phyloP scores from a whole-genome alignment of 2,888 invertebrate species.

The Callinectes sapidus region DNA sequence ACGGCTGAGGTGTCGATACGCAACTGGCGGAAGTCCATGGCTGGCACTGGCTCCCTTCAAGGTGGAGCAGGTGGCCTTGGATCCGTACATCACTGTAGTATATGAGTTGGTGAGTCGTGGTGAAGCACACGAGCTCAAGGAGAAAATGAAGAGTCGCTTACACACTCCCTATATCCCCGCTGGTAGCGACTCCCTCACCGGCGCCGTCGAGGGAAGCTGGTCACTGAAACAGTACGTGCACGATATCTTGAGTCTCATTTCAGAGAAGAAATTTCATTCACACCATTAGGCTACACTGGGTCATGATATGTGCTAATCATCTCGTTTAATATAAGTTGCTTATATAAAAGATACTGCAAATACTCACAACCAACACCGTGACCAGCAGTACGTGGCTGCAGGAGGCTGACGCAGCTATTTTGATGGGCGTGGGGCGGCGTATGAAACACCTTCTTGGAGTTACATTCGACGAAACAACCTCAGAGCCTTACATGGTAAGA shows the following conservation, averaged over 20 bases:
- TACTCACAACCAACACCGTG: neutral
- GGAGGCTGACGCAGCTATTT: neutral
- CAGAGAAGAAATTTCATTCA: neutral
- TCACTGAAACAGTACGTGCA: conserved; percentile 59
- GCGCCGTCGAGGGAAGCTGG: conserved; percentile 20
- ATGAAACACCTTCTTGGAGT: conserved; percentile 49
- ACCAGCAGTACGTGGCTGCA: conserved; percentile 48
- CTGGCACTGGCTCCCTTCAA: conserved; percentile 58
- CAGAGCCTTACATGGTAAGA: conserved; percentile 62
- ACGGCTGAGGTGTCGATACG: conserved; percentile 48
- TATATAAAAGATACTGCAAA: neutral
- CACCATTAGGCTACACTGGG: neutral
- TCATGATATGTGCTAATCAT: neutral
- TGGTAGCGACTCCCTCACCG: neutral
- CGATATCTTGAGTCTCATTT: neutral
- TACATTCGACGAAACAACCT: neutral
- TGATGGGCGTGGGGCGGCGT: conserved; percentile 45
- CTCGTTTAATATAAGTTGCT: neutral
- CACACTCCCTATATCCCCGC: conserved; percentile 31
- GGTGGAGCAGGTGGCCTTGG: conserved; percentile 56
- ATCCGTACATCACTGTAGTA: conserved; percentile 55
- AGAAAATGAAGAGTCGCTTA: neutral
- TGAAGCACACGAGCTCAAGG: conserved; percentile 42
- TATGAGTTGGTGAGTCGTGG: conserved; percentile 56
- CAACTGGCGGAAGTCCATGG: conserved; percentile 49